Evolutionary conservation across 1,140 invertebrate genomes (phyloP), one percentile per base, ranked within the genome.

Genomic region (Notospermus geniculatus): DNA sequence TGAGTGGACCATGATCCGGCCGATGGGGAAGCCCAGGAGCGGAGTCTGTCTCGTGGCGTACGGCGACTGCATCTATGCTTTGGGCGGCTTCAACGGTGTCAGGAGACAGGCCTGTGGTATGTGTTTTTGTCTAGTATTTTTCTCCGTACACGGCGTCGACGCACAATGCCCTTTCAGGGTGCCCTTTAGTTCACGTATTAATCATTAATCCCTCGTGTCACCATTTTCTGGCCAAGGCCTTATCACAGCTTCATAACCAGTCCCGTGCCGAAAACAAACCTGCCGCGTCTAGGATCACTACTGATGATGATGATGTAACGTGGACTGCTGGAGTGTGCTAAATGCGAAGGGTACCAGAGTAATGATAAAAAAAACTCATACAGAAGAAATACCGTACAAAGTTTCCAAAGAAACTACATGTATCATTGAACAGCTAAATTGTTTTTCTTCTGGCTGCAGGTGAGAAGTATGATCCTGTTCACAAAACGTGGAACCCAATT

Each of bases 11-110:
- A 32, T 43, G 53, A 46, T 58, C 36, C 39, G 71, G 15, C 55
- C 63, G 1, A 67, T 67, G 64, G 45, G 22, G 1, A 43, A 41
- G 13, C 36, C 54, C 22, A 80, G 91, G 55, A 91, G 90, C 1
- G 90, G 90, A 1, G 88, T 92, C 0, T 88, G 86, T 13, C 85
- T 90, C 65, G 87, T 91, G 4, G 83, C 87, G 1, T 89, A 88
- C 73, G 84, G 87, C 54, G 86, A 85, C 30, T 84, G 54, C 19
- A 72, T 82, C 27, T 82, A 79, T 64, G 81, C 79, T 11, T 62
- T 82, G 27, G 80, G 80, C 4, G 80, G 81, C 28, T 81, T 75
- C 61, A 73, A 82, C 60, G 80, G 81, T 9, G 59, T 69, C 29
- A 41, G 57, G 13, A 62, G 81, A 7, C 72, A 90, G 73, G 90